Evolutionary conservation across 2,113 vertebrate species (phyloP).

Genomic region (Pantherophis guttatus): DNA sequence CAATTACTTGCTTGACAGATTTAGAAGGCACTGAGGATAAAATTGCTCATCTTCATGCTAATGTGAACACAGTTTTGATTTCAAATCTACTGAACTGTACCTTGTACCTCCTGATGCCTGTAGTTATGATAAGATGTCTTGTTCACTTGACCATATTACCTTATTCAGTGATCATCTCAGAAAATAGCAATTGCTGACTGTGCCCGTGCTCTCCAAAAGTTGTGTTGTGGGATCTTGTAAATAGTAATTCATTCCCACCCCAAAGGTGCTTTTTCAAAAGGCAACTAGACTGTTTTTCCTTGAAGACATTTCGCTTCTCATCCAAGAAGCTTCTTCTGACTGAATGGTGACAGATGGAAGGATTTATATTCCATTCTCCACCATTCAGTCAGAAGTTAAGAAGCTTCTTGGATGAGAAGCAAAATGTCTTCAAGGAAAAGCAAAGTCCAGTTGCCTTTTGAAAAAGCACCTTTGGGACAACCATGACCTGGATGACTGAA

Average conservation of each 20-base stretch:
- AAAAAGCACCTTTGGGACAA: neutral
- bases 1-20: neutral
- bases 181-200: neutral
- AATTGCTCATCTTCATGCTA: neutral
- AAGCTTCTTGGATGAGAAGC: too few relatives aligned
- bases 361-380: neutral
- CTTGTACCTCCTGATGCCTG: neutral
- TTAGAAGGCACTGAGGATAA: neutral
- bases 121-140: neutral
- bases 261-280: neutral
- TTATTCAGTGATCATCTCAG: neutral
- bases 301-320: neutral
- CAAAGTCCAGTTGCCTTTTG: too few relatives aligned
- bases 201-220: neutral
- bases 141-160: neutral
- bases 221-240: neutral
- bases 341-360: neutral
- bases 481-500: neutral
- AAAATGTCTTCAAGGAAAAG: too few relatives aligned
- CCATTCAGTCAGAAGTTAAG: too few relatives aligned
- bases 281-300: neutral
- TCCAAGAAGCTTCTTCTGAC: neutral
- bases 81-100: neutral
- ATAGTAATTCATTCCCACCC: neutral
- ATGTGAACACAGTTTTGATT: neutral